Percentiles rank a stretch among this genome's conserved stretches.
Evolutionary conservation across 2,797 vertebrate species (phyloP).

Genomic region (Tachyglossus aculeatus): DNA sequence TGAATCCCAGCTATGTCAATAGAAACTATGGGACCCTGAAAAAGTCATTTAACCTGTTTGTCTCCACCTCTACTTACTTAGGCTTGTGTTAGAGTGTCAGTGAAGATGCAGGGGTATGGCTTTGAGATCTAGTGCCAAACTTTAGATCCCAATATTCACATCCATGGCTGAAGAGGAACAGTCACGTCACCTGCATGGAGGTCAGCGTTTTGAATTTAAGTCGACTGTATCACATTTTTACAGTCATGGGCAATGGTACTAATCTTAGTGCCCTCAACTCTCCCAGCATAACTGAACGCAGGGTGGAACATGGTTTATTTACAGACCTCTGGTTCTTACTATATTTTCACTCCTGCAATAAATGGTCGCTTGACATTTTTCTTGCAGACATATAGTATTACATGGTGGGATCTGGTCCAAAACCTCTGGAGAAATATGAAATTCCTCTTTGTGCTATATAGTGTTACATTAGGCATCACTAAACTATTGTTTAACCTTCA

Average conservation of each 20-base stretch:
- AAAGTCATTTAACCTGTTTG: no score
- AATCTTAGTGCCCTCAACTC: neutral
- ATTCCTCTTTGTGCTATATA: no score
- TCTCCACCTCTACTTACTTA: no score
- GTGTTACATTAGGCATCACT: no score
- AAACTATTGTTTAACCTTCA: no score
- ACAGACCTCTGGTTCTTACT: neutral
- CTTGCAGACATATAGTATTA: no score
- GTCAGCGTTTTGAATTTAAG: constrained; percentile 44
- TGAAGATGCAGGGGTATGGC: no score
- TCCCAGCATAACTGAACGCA: neutral
- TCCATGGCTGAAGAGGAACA: constrained; percentile 12
- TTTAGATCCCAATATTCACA: constrained; percentile 11
- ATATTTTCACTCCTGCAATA: neutral
- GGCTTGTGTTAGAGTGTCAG: no score
- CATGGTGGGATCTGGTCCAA: no score
- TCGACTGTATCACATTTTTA: constrained; percentile 35
- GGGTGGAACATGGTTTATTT: neutral
- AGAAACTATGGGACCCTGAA: no score
- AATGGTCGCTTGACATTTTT: neutral
- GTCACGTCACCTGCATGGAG: neutral
- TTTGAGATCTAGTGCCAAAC: neutral
- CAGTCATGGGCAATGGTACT: constrained; percentile 23
- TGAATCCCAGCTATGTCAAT: no score
- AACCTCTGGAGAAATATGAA: no score